A percentile compares a stretch with the other conserved stretches of the same genome.
Conservation (phyloP, 2,888 invertebrate genomes). For the Calameuta filiformis region DNA sequence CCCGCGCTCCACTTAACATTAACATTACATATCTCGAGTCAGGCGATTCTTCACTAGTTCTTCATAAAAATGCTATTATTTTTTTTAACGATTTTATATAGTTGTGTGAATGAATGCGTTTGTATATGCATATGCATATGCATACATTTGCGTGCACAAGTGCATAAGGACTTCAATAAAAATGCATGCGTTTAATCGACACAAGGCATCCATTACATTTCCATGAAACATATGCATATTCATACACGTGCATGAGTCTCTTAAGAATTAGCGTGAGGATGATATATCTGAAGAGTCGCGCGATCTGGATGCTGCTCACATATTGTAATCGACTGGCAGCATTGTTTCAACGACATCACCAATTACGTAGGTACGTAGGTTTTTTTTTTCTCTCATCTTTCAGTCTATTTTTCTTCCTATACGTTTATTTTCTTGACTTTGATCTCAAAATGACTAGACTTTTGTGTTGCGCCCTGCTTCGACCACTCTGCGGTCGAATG, state of each 20-base stretch:
- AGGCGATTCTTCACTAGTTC: conserved; percentile 42
- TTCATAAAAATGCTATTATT: conserved; percentile 54
- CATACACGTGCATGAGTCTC: conserved; percentile 29
- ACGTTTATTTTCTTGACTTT: background rate
- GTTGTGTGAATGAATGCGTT: conserved; percentile 5
- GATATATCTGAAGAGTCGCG: conserved; percentile 24
- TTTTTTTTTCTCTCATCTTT: background rate
- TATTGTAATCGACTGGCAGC: background rate
- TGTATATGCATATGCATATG: background rate
- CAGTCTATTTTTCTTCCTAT: background rate
- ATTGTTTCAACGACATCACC: no score
- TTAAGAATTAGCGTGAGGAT: conserved; percentile 43
- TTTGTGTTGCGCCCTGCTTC: background rate
- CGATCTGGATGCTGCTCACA: background rate
- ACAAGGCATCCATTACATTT: conserved; percentile 16
- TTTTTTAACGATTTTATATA: conserved; percentile 42
- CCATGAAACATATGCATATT: conserved; percentile 40
- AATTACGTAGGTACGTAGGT: background rate
- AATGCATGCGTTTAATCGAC: background rate
- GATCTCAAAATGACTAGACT: background rate
- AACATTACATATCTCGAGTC: conserved; percentile 26
- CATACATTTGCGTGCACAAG: background rate
- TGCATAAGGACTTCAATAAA: background rate
- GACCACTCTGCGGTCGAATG: background rate
- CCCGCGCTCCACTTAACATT: background rate